Conservation (phyloP, 2,113 vertebrate genomes). For the Cygnus atratus region DNA sequence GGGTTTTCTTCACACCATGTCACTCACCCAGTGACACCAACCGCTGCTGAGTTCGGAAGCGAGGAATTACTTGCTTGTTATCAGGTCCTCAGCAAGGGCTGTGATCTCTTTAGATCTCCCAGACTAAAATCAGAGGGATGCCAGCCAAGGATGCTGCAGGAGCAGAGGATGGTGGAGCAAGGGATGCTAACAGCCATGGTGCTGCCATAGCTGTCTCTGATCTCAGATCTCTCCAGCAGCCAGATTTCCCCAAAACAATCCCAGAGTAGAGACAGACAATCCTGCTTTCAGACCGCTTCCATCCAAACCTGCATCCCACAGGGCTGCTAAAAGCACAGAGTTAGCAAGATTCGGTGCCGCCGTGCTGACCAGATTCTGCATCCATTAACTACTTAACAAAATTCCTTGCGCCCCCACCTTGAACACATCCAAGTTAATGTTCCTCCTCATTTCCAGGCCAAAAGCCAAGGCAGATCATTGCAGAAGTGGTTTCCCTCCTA, state of each 20-base stretch:
- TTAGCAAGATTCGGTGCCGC: not conserved
- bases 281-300: not conserved
- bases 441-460: slow-evolving; percentile 22
- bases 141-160: not conserved
- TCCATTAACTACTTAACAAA: slow-evolving; percentile 60
- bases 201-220: not conserved
- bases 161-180: not conserved
- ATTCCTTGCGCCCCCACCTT: not conserved
- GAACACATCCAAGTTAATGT: not conserved
- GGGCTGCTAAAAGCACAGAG: not conserved
- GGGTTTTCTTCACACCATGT: not conserved
- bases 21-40: not conserved
- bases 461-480: slow-evolving; percentile 29
- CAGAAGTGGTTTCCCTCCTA: not conserved
- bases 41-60: not conserved
- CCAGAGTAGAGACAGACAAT: not conserved
- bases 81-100: not conserved
- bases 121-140: not conserved
- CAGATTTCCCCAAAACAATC: not conserved
- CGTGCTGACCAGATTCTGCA: not conserved
- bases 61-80: not conserved
- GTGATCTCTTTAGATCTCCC: not conserved
- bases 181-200: rapidly evolving
- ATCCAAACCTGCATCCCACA: not conserved
- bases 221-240: not conserved